These are phyloP conservation scores for Catostylus mosaicus DNA, from an alignment of 30 jellyfish, hydroid and myxozoan genomes.

Conservation along the genomic window DNA sequence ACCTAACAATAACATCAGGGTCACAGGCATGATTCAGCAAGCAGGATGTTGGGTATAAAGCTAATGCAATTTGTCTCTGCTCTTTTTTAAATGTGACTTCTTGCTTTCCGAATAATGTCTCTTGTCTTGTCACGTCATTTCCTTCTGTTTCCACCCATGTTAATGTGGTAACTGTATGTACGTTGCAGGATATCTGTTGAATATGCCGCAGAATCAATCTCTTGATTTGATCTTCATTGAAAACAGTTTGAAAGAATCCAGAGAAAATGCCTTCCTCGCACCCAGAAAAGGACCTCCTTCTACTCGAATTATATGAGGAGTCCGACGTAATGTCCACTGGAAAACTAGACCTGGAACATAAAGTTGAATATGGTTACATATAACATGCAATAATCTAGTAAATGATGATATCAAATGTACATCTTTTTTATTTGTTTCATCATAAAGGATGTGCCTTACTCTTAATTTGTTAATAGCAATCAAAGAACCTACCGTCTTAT, in stretches of 20 bases:
- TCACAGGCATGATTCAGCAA: conserved; percentile 83
- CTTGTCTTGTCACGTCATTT: neutral
- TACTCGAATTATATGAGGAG: neutral
- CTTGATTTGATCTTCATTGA: conserved; percentile 40
- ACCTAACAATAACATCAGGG: conserved; percentile 90
- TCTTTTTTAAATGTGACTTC: conserved; percentile 49
- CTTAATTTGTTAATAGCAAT: too few species aligned
- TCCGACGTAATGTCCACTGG: conserved; percentile 18
- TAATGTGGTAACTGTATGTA: conserved; percentile 61
- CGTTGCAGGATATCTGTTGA: conserved; percentile 73
- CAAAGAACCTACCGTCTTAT: too few species aligned
- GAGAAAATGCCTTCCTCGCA: conserved; percentile 24
- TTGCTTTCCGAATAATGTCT: conserved; percentile 29
- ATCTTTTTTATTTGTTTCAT: too few species aligned
- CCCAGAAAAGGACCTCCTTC: conserved; percentile 31
- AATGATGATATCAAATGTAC: too few species aligned
- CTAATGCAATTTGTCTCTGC: conserved; percentile 68
- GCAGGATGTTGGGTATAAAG: conserved; percentile 76
- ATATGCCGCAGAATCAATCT: conserved; percentile 54
- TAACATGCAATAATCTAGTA: too few species aligned
- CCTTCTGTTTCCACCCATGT: conserved; percentile 43
- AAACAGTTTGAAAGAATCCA: conserved; percentile 28
- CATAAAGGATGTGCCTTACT: too few species aligned
- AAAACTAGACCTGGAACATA: neutral
- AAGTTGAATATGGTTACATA: neutral